Percentiles rank a stretch among this genome's conserved stretches.
Conservation (phyloP, 2,113 vertebrate genomes). For the Crotalus tigris region DNA sequence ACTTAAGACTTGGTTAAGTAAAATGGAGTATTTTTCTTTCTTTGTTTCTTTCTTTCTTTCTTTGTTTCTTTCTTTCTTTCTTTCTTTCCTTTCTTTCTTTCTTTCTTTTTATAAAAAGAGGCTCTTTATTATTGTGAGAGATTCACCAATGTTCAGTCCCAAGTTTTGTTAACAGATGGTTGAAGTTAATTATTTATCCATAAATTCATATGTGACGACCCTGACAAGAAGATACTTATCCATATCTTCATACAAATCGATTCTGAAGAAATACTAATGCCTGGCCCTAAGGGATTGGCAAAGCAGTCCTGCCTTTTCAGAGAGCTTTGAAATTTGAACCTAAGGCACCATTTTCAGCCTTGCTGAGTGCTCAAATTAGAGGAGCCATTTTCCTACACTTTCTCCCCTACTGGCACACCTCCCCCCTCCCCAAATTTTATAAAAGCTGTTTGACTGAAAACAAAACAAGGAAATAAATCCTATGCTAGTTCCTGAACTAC, state of each 20-base stretch:
- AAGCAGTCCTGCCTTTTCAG: neutral
- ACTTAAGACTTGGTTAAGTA: neutral
- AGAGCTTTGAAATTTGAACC: neutral
- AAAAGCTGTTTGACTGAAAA: constrained; percentile 3
- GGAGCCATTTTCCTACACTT: neutral
- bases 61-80: too few species aligned
- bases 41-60: neutral
- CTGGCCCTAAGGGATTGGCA: neutral
- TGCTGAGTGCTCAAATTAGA: neutral
- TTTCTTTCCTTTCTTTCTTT: neutral
- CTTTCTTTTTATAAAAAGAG: neutral
- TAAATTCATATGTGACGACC: neutral
- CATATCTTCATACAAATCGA: neutral
- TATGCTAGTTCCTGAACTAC: neutral
- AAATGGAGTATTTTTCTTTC: neutral
- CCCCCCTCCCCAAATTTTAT: neutral
- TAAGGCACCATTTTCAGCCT: neutral
- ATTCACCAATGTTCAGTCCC: neutral
- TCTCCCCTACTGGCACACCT: neutral
- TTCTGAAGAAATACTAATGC: neutral
- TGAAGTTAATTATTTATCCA: neutral
- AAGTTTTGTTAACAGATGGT: neutral
- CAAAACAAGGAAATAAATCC: constrained; percentile 9
- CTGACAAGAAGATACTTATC: neutral
- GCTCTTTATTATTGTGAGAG: neutral